Evolutionary conservation across 2,888 invertebrate genomes (phyloP).

Genomic region (Bedellia somnulentella): DNA sequence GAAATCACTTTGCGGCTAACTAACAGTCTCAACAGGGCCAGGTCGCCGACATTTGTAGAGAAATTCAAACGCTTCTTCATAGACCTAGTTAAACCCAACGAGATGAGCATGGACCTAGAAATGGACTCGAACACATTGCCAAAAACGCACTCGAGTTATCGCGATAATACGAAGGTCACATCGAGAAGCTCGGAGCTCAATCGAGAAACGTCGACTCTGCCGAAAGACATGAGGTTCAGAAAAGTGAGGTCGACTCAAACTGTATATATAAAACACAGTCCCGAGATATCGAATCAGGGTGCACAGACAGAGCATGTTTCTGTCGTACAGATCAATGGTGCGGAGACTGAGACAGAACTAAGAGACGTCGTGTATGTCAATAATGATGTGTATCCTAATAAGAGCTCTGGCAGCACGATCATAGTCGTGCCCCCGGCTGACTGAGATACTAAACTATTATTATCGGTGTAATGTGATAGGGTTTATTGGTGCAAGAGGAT

Average conservation of each 20-base stretch:
- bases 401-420: conserved; percentile 46
- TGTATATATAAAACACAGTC: conserved; percentile 39
- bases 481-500: too few relatives aligned
- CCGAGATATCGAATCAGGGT: conserved; percentile 17
- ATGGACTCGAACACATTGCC: conserved; percentile 28
- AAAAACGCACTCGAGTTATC: conserved; percentile 37
- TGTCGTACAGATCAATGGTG: conserved; percentile 39
- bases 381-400: conserved; percentile 31
- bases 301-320: conserved; percentile 30
- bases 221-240: conserved; percentile 50
- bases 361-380: conserved; percentile 35
- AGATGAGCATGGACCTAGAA: conserved; percentile 9
- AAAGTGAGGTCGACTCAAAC: conserved; percentile 45
- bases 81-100: conserved; percentile 36
- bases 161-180: conserved; percentile 9
- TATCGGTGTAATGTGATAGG: too few relatives aligned
- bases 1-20: conserved; percentile 35
- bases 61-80: conserved; percentile 49
- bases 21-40: conserved; percentile 38
- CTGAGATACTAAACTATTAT: conserved; percentile 17
- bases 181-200: conserved; percentile 18
- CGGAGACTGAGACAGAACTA: conserved; percentile 15
- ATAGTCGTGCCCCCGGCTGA: conserved; percentile 47
- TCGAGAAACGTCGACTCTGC: conserved; percentile 39
- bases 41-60: conserved; percentile 48